A percentile compares a stretch with the other conserved stretches of the same genome.
Conservation (phyloP, 2,888 invertebrate genomes). For the Aphidius colemani region DNA sequence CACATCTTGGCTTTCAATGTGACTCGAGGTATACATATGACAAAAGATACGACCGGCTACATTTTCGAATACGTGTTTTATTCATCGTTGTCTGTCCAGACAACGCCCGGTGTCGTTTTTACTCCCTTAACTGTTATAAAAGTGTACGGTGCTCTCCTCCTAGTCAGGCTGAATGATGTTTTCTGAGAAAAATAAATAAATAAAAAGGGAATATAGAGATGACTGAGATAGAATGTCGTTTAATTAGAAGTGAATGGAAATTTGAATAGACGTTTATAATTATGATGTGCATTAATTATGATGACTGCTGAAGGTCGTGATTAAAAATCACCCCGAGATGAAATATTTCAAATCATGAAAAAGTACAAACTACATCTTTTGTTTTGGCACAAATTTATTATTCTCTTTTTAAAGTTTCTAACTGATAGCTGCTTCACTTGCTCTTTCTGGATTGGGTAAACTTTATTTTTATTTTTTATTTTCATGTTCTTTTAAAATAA, state of each 20-base stretch:
- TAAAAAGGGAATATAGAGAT: constrained; percentile 17
- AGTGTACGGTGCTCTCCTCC: constrained; percentile 1
- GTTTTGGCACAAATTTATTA: too few species aligned
- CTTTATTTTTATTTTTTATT: too few species aligned
- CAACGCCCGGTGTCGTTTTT: constrained; percentile 28
- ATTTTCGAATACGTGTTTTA: constrained; percentile 40
- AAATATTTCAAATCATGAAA: not conserved
- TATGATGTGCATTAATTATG: constrained; percentile 54
- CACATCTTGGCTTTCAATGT: too few species aligned
- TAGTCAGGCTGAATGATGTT: too few species aligned
- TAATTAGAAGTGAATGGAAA: constrained; percentile 30
- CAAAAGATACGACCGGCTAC: too few species aligned
- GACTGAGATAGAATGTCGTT: constrained; percentile 6
- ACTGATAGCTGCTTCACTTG: too few species aligned
- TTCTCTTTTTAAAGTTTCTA: too few species aligned
- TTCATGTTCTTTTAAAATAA: too few species aligned
- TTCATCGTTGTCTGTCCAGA: constrained; percentile 47
- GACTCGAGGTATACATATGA: too few species aligned
- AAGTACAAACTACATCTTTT: not conserved
- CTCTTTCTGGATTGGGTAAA: too few species aligned
- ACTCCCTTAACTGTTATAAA: constrained; percentile 17
- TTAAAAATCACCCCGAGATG: constrained; percentile 9
- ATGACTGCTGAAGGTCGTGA: constrained; percentile 40
- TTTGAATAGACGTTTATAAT: constrained; percentile 51
- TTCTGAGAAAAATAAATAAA: not conserved